These are phyloP conservation scores for Hippasteria phrygiana DNA, from an alignment of 53 echinoderm and acorn worm genomes.

Conservation along the genomic window DNA sequence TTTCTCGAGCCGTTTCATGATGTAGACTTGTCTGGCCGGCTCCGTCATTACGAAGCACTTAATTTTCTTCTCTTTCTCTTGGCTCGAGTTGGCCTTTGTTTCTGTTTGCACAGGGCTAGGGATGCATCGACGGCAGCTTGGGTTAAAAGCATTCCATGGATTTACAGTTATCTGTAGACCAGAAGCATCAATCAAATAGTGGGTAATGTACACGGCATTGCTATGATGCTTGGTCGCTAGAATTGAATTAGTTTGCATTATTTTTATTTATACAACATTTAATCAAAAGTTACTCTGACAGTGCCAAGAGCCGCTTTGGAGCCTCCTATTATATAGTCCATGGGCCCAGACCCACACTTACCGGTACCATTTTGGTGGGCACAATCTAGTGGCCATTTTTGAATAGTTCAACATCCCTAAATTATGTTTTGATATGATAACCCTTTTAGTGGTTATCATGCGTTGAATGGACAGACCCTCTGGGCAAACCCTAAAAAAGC, in stretches of 20 bases:
- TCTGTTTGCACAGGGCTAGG: background rate
- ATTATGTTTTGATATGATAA: too few species aligned
- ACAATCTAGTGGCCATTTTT: too few species aligned
- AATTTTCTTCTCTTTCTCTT: background rate
- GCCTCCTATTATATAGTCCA: too few species aligned
- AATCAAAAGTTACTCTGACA: background rate
- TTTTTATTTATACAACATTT: background rate
- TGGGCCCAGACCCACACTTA: too few species aligned
- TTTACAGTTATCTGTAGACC: background rate
- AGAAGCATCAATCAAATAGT: background rate
- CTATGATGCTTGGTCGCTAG: background rate
- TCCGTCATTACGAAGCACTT: background rate
- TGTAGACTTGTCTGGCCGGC: background rate
- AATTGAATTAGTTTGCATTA: constrained; percentile 8
- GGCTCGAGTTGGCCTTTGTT: constrained; percentile 1
- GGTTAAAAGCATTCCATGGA: constrained; percentile 27
- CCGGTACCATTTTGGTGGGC: too few species aligned
- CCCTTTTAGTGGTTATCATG: too few species aligned
- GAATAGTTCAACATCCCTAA: too few species aligned
- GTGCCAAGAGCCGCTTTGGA: background rate
- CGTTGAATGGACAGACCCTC: too few species aligned
- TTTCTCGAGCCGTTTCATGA: constrained; percentile 3
- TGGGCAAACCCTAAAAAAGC: too few species aligned
- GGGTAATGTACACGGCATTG: constrained; percentile 12
- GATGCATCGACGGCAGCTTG: background rate